Base-by-base conservation (phyloP, 2,888 invertebrate genomes). In the Ichneumoninae sp. region DNA sequence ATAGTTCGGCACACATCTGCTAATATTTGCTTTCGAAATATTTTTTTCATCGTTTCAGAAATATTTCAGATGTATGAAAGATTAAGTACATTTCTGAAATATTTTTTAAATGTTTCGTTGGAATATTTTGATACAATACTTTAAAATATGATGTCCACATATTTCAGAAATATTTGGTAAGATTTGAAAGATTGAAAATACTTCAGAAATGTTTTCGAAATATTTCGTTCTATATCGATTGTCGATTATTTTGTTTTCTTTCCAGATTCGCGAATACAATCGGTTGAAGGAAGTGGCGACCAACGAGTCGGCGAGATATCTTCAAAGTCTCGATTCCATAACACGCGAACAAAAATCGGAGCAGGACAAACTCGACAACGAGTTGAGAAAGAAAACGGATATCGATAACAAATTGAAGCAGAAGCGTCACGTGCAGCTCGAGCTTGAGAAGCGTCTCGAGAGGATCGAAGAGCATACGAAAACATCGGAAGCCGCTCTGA, bases 231-330 rank as follows among this genome's bases (percentile, higher is more conserved):
- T 5, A 0, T 5, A 30, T 30, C 0, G 30, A 0, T 30, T 57
- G 69, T 60, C 0, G 3, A 57, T 57, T 57, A 26, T 22, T 22
- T 22, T 16, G 0, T 62, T 6, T 33, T 33, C n/a, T 82, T 83
- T 89, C 54, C 88, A 96, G 96, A 97, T 98, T 40, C 96, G 96
- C 85, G 98, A 99, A 93, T 99, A 99, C 94, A 98, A 99, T 94
- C 96, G 97, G 76, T 94, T 99, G 88, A 99, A 99, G 94, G 98
- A 99, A 94, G 97, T 98, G 93, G 99, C 99, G 22, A 98, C 98
- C 19, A 97, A 98, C 86, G 96, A 97, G 86, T 98, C 99, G 0
- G 98, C 99, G 33, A 95, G 97, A 86, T 97, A 98, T 94, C 96
- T 98, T 88, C 98, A 99, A 92, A 97, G 99, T 94, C 94, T 99